Evolutionary conservation across 2,797 vertebrate genomes (phyloP).

Genomic region (Arnoldichthys spilopterus): DNA sequence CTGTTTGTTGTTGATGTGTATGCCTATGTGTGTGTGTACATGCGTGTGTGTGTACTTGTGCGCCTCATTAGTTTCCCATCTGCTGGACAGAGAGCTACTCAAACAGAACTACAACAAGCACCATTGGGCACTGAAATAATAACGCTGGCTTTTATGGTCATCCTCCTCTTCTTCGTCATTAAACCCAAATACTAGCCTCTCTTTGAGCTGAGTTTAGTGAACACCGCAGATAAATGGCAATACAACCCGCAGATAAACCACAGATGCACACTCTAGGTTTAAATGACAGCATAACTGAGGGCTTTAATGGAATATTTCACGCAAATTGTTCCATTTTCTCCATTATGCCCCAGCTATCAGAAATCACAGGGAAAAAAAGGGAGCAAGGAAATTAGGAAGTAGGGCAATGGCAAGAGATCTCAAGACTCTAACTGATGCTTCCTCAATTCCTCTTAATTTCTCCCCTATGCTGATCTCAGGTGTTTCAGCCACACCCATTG

Average conservation of each 20-base stretch:
- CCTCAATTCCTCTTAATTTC: too few species aligned
- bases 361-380: not conserved
- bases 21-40: constrained; percentile 43
- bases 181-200: constrained; percentile 12
- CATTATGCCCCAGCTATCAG: not conserved
- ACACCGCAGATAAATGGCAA: not conserved
- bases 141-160: constrained; percentile 19
- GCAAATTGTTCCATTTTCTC: not conserved
- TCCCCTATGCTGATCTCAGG: too few species aligned
- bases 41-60: constrained; percentile 72
- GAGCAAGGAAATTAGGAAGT: not conserved
- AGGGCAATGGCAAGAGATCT: not conserved
- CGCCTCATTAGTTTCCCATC: constrained; percentile 89
- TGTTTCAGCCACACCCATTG: too few species aligned
- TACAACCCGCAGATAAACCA: not conserved
- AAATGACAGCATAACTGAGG: not conserved
- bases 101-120: constrained; percentile 83
- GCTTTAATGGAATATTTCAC: not conserved
- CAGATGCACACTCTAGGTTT: not conserved
- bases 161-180: constrained; percentile 27
- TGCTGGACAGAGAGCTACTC: constrained; percentile 81
- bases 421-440: too few species aligned
- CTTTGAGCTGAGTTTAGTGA: not conserved
- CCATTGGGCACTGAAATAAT: constrained; percentile 85
- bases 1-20: constrained; percentile 40